Evolutionary conservation across 1,140 invertebrate species (phyloP), one percentile per base, ranked within the genome.

Genomic region (Gryllus bimaculatus): DNA sequence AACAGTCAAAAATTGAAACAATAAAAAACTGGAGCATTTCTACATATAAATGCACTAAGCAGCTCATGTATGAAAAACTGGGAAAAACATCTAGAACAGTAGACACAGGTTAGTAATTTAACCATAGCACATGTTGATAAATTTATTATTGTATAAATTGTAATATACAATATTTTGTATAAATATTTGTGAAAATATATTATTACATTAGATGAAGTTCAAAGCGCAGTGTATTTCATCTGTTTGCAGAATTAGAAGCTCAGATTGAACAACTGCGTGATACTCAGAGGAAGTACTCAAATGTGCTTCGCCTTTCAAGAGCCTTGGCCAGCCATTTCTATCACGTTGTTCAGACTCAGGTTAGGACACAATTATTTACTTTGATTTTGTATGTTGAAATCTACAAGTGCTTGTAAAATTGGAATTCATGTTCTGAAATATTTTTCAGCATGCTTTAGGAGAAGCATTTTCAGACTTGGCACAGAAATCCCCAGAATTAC

Each of bases 1-100:
- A 91, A 47, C 87, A 87, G 81, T 94, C 90, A 82, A 93, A 92
- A 87, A 94, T 98, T 84, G 96, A 98, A 85, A 92, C 92, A 66
- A 88, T 98, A 73, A 96, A 95, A 85, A 96, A 95, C 84, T 99
- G 97, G 97, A 95, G 96, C 83, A 94, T 98, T 84, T 97, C 96
- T 79, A 98, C 97, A 2, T 98, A 97, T 84, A 98, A 98, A 86
- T 98, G 96, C 84, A 98, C 96, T 0, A 95, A 95, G 82, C 97
- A 99, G 85, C 89, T 97, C 74, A 92, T 99, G 86, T 95, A 96
- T 83, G 96, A 98, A 85, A 97, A 96, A 87, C 87, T 98, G 75
- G 97, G 97, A 6, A 98, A 98, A 88, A 93, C 94, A 73, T 95
- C 95, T 18, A 89, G 95, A 80, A 98, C 96, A 54, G 92, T 96